Conservation (phyloP, 2,113 vertebrate species). For the Trogon surrucura region DNA sequence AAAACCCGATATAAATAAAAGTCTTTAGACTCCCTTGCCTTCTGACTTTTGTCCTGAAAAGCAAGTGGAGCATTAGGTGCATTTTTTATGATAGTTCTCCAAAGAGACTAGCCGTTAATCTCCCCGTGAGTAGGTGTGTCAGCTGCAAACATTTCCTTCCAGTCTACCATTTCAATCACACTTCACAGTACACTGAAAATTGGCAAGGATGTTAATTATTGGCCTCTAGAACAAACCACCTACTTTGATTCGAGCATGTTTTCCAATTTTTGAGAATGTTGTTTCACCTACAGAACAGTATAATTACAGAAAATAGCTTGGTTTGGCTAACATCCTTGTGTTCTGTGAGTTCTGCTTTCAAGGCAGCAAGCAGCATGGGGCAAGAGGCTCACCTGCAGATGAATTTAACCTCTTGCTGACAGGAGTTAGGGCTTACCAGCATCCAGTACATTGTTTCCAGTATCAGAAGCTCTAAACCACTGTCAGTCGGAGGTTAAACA, state of each 20-base stretch:
- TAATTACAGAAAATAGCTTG: conserved; percentile 74
- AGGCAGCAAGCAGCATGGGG: conserved; percentile 6
- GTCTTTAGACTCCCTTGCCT: background rate
- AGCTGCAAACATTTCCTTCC: conserved; percentile 74
- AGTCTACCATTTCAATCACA: conserved; percentile 75
- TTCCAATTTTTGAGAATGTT: conserved; percentile 70
- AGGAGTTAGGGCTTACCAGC: conserved; percentile 31
- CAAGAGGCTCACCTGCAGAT: conserved; percentile 38
- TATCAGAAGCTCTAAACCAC: conserved; percentile 32
- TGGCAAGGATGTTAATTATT: conserved; percentile 76
- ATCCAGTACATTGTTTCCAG: conserved; percentile 35
- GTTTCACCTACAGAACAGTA: conserved; percentile 65
- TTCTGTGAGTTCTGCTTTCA: conserved; percentile 54
- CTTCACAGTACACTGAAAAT: conserved; percentile 77
- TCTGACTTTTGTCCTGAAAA: conserved; percentile 69
- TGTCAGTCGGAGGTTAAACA: conserved; percentile 62
- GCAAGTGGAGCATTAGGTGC: conserved; percentile 41
- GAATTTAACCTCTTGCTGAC: conserved; percentile 62
- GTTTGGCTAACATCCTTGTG: conserved; percentile 66
- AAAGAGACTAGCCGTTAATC: conserved; percentile 70
- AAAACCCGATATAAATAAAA: conserved; percentile 28
- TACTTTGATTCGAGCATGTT: conserved; percentile 67
- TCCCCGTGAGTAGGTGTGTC: conserved; percentile 70
- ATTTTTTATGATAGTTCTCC: conserved; percentile 69
- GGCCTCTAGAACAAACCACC: conserved; percentile 73